Evolutionary conservation across 2,113 vertebrate species (phyloP).

Genomic region (Catharus minimus): DNA sequence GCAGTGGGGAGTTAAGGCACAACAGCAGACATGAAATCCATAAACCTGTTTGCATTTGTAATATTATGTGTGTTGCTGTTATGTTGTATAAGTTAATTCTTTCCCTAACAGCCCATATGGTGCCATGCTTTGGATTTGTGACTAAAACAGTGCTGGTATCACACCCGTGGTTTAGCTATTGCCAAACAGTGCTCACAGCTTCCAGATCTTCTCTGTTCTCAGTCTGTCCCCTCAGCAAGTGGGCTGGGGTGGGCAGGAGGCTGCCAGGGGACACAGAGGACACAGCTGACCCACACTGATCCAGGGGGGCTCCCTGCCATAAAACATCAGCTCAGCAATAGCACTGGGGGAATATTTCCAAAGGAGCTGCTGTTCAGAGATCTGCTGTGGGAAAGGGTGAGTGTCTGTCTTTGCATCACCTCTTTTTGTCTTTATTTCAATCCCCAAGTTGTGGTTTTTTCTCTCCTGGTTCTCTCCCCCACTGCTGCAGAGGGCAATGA

Average conservation of each 20-base stretch:
- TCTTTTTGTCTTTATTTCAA: not conserved
- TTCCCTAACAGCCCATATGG: not conserved
- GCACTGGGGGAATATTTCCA: not conserved
- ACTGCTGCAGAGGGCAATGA: not conserved
- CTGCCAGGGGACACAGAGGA: not conserved
- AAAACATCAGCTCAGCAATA: not conserved
- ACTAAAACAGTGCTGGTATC: not conserved
- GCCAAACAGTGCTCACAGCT: not conserved
- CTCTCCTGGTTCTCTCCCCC: not conserved
- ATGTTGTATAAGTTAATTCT: not conserved
- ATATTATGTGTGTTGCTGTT: not conserved
- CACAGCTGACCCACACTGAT: not conserved
- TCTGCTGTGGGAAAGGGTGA: not conserved
- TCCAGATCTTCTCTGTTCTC: not conserved
- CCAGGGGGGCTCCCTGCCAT: not conserved
- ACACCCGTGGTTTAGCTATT: not conserved
- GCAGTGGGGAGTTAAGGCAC: not conserved
- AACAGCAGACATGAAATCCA: not conserved
- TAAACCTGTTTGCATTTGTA: not conserved
- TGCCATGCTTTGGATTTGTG: not conserved
- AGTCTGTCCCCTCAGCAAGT: not conserved
- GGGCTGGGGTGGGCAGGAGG: not conserved
- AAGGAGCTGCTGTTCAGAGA: not conserved
- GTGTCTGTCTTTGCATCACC: not conserved
- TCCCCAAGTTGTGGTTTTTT: accelerated